These are phyloP conservation scores for Tachypleus tridentatus DNA, from an alignment of 1,140 invertebrate genomes.

Conservation along the genomic window DNA sequence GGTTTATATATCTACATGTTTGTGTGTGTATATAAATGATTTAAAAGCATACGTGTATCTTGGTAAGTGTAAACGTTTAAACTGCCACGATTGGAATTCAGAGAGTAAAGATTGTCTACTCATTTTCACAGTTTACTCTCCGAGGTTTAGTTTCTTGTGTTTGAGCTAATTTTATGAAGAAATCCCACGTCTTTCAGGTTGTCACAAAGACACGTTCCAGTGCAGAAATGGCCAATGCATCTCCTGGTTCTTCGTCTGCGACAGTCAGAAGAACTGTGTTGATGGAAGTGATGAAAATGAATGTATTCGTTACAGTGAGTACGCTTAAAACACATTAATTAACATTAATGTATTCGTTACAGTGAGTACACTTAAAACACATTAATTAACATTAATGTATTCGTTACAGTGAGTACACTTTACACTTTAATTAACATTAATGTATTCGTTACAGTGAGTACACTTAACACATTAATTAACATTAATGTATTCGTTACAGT, in stretches of 20 bases:
- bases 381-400: too few relatives aligned
- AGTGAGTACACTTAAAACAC: too few relatives aligned
- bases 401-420: too few relatives aligned
- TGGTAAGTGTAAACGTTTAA: background rate
- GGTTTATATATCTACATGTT: background rate
- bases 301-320: slow-evolving; percentile 13
- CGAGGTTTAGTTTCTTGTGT: too few relatives aligned
- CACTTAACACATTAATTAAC: too few relatives aligned
- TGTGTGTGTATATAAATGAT: background rate
- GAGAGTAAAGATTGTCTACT: background rate
- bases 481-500: too few relatives aligned
- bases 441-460: too few relatives aligned
- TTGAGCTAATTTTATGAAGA: too few relatives aligned
- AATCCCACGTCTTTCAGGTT: slow-evolving; percentile 39
- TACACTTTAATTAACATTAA: too few relatives aligned
- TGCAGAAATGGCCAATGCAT: slow-evolving; percentile 26
- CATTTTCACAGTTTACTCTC: background rate
- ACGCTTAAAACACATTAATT: too few relatives aligned
- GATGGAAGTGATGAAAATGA: slow-evolving; percentile 28
- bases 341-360: too few relatives aligned
- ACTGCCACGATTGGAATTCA: background rate
- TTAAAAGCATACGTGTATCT: background rate
- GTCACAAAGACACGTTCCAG: slow-evolving; percentile 33
- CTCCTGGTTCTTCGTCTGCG: slow-evolving; percentile 29
- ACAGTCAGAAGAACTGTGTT: slow-evolving; percentile 29